phyloP scores from a whole-genome alignment of 2,797 vertebrate genomes.

The Rallus crepitans region DNA sequence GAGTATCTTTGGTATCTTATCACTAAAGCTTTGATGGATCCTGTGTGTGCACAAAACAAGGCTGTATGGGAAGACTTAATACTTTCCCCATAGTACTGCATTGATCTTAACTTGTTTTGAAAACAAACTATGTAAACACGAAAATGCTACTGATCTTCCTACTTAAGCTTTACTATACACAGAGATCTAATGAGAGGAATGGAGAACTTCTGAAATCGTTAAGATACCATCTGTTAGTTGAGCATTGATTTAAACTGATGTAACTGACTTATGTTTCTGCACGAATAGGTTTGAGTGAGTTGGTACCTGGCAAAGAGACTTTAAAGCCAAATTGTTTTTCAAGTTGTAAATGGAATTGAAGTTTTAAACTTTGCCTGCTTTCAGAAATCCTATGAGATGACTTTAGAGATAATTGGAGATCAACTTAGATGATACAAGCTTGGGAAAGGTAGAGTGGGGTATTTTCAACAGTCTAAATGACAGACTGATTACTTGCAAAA shows the following conservation, averaged over 20 bases:
- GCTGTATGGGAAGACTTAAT: background rate
- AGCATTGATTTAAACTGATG: background rate
- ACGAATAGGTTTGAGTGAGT: background rate
- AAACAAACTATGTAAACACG: background rate
- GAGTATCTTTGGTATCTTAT: background rate
- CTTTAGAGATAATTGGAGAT: background rate
- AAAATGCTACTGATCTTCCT: slow-evolving; percentile 39
- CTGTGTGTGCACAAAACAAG: background rate
- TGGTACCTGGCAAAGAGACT: background rate
- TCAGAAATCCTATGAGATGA: background rate
- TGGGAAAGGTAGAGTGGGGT: background rate
- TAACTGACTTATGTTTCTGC: background rate
- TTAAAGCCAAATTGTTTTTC: background rate
- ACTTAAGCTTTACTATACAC: background rate
- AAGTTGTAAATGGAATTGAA: background rate
- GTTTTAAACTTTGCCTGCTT: background rate
- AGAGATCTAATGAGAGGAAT: background rate
- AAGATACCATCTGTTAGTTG: background rate
- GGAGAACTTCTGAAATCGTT: background rate
- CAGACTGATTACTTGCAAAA: background rate
- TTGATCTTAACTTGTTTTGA: slow-evolving; percentile 1
- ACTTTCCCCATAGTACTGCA: background rate
- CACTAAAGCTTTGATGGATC: slow-evolving; percentile 21
- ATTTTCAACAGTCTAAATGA: background rate
- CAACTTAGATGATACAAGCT: background rate